Percentiles rank a stretch among this genome's conserved stretches.
Conservation (phyloP, 2,113 vertebrate species). For the Ranitomeya imitator region DNA sequence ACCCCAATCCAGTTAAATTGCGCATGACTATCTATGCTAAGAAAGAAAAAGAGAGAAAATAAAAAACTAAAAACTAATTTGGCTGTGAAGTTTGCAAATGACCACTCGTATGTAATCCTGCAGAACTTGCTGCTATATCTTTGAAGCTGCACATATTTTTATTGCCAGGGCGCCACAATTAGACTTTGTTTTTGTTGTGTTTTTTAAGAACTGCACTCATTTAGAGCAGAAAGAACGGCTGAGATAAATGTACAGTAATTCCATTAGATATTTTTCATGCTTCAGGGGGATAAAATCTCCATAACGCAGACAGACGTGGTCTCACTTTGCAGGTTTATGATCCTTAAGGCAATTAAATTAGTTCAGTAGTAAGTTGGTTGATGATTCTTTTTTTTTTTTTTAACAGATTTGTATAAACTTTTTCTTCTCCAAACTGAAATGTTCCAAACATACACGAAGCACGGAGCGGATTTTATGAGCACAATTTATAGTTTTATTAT, state of each 20-base stretch:
- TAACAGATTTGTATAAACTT: constrained; percentile 38
- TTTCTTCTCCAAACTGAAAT: constrained; percentile 34
- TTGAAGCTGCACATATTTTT: background rate
- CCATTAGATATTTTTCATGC: constrained; percentile 19
- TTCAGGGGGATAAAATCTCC: constrained; percentile 46
- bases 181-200: background rate
- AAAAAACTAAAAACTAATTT: background rate
- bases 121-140: background rate
- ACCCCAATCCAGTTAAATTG: background rate
- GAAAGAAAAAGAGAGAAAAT: background rate
- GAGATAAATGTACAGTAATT: constrained; percentile 49
- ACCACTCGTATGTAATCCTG: background rate
- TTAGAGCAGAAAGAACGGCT: constrained; percentile 41
- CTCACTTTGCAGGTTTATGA: constrained; percentile 45
- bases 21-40: background rate
- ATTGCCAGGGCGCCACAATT: background rate
- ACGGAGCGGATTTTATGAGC: background rate
- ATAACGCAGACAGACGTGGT: constrained; percentile 31
- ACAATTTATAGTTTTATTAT: constrained; percentile 38
- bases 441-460: constrained; percentile 24
- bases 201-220: background rate
- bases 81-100: background rate
- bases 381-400: constrained; percentile 1
- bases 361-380: constrained; percentile 26
- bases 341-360: constrained; percentile 48